These are phyloP conservation scores for Rhinichthys klamathensis DNA, from an alignment of 2,113 vertebrate species.

Conservation along the genomic window DNA sequence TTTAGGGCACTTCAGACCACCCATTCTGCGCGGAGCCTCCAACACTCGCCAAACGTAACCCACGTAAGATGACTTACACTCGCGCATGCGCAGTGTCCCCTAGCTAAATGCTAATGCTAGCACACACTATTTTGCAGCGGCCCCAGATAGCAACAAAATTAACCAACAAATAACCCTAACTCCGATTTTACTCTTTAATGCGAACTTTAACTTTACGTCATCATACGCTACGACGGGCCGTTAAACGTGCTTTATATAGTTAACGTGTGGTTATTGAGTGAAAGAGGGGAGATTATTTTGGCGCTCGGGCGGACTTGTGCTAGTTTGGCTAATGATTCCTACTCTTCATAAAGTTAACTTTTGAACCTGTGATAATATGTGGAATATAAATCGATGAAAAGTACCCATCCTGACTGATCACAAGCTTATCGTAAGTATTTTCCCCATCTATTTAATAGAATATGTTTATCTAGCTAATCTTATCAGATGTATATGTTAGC, in stretches of 20 bases:
- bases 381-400: conserved; percentile 7
- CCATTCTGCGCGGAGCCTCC: not conserved
- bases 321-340: conserved; percentile 21
- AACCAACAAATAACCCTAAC: not conserved
- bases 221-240: not conserved
- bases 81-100: conserved; percentile 14
- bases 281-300: conserved; percentile 13
- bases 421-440: conserved; percentile 1
- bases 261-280: not conserved
- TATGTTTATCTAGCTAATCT: not conserved
- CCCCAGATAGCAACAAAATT: conserved; percentile 17
- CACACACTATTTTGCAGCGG: conserved; percentile 13
- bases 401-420: not conserved
- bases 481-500: not conserved
- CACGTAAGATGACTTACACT: not conserved
- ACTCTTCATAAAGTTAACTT: not conserved
- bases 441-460: not conserved
- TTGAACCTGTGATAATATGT: conserved; percentile 24
- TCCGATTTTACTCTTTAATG: not conserved
- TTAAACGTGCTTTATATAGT: not conserved
- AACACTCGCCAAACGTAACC: not conserved
- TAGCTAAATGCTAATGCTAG: conserved; percentile 16
- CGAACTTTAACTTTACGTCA: not conserved
- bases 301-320: conserved; percentile 11
- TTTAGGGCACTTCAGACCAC: not conserved